phyloP scores from a whole-genome alignment of 1,140 invertebrate genomes.

The Dufourea novaeangliae region DNA sequence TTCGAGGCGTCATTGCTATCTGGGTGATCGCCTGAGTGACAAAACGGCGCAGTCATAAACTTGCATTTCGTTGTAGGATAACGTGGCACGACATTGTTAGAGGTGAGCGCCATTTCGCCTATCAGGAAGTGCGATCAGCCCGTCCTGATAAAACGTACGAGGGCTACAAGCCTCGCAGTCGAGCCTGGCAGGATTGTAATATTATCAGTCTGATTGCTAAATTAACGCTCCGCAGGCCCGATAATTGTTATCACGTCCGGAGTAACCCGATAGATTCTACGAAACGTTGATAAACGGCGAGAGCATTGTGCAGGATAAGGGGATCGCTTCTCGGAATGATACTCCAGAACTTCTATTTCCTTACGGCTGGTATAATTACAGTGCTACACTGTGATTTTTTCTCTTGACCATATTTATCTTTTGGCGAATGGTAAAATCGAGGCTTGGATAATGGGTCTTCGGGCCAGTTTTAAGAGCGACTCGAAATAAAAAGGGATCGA shows the following conservation, averaged over 20 bases:
- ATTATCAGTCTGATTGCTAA: slow-evolving; percentile 31
- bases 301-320: neutral
- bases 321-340: slow-evolving; percentile 1
- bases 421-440: no score
- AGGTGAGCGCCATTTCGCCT: neutral
- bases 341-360: no score
- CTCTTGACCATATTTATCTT: neutral
- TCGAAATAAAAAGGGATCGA: no score
- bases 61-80: no score
- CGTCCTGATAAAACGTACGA: slow-evolving; percentile 6
- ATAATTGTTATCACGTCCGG: slow-evolving; percentile 16
- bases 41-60: no score
- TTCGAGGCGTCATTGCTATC: no score
- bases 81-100: slow-evolving; percentile 10
- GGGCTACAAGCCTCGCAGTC: slow-evolving; percentile 2
- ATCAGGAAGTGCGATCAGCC: slow-evolving; percentile 36
- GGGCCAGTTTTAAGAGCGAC: no score
- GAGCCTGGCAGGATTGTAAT: slow-evolving; percentile 17
- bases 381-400: neutral
- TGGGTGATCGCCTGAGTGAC: no score
- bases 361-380: neutral
- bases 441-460: no score
- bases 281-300: slow-evolving; percentile 7
- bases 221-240: slow-evolving; percentile 13
- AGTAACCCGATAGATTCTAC: neutral